A percentile compares a stretch with the other conserved stretches of the same genome.
These are phyloP conservation scores for Carapus acus DNA, from an alignment of 2,797 vertebrate genomes.

Conservation along the genomic window DNA sequence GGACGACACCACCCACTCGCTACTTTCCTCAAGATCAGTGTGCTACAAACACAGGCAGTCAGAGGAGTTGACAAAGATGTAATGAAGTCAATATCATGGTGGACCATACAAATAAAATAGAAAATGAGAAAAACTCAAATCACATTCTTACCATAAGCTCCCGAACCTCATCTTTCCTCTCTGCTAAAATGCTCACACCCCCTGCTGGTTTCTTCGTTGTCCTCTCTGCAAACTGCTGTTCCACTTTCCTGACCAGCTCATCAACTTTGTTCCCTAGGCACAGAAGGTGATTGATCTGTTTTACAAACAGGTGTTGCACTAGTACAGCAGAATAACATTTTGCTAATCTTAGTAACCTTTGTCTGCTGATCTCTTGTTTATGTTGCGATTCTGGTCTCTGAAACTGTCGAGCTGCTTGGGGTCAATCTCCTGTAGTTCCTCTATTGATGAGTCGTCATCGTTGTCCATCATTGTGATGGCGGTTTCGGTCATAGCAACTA, in stretches of 20 bases:
- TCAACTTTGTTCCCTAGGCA: conserved; percentile 53
- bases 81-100: too few species aligned
- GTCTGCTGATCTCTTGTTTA: conserved; percentile 43
- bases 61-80: too few species aligned
- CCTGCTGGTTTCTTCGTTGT: conserved; percentile 58
- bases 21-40: conserved; percentile 67
- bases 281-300: background rate
- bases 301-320: background rate
- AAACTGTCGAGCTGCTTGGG: conserved; percentile 43
- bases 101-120: too few species aligned
- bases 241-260: conserved; percentile 55
- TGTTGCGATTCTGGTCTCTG: conserved; percentile 62
- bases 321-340: background rate
- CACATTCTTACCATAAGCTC: conserved; percentile 62
- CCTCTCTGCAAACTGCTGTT: conserved; percentile 58
- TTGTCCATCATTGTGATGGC: conserved; percentile 43
- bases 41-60: conserved; percentile 59
- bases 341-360: conserved; percentile 34
- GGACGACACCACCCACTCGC: conserved; percentile 82
- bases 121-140: too few species aligned
- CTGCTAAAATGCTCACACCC: conserved; percentile 59
- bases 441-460: conserved; percentile 62
- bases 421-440: conserved; percentile 69
- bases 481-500: conserved; percentile 16
- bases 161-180: conserved; percentile 58